Evolutionary conservation across 1,140 invertebrate genomes (phyloP).

Genomic region (Ridgeia piscesae): DNA sequence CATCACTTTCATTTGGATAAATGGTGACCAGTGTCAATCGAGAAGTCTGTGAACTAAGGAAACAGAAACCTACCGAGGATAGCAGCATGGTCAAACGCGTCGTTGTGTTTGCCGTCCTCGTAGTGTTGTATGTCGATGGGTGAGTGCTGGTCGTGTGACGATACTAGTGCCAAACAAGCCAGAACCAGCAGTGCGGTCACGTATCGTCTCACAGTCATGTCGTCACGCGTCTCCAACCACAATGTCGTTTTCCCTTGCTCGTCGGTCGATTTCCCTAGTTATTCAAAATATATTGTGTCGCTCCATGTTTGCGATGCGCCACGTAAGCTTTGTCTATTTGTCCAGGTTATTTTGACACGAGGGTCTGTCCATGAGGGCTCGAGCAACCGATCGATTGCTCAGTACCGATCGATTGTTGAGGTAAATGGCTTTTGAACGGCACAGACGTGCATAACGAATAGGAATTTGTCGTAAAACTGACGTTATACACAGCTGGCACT

Average conservation of each 20-base stretch:
- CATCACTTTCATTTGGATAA: too few relatives aligned
- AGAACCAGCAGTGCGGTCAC: neutral
- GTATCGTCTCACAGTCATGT: neutral
- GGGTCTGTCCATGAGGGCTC: neutral
- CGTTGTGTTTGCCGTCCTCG: conserved; percentile 71
- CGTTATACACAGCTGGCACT: neutral
- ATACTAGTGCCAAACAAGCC: neutral
- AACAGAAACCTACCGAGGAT: conserved; percentile 70
- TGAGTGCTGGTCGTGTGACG: neutral
- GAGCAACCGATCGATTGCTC: neutral
- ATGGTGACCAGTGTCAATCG: too few relatives aligned
- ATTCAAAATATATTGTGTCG: neutral
- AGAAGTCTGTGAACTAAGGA: neutral
- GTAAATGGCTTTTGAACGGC: neutral
- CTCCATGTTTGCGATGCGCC: neutral
- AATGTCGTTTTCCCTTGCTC: neutral
- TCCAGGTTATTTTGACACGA: neutral
- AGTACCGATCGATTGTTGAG: neutral
- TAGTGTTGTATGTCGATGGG: conserved; percentile 19
- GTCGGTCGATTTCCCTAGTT: neutral
- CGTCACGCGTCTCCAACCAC: neutral
- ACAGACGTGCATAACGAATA: neutral
- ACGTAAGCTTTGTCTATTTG: neutral
- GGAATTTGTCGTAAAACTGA: neutral
- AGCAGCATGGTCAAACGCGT: conserved; percentile 91